A percentile compares a stretch with the other conserved stretches of the same genome.
Conservation (phyloP, 2,797 vertebrate species). For the Pteropus rufus region DNA sequence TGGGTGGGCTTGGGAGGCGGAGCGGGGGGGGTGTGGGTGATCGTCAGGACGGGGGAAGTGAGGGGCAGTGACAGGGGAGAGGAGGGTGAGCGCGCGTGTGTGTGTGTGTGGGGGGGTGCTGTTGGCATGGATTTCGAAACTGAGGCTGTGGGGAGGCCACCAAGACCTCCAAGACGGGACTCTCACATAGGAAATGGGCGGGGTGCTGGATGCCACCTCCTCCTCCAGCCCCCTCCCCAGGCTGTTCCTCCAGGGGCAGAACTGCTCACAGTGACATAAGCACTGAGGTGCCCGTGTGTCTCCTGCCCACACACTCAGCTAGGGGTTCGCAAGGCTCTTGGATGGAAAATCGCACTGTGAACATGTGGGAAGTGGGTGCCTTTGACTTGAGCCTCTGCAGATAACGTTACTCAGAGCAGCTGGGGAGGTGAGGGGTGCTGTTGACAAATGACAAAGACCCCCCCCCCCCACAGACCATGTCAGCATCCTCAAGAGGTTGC, state of each 20-base stretch:
- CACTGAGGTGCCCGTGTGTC: not conserved
- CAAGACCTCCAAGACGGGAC: not conserved
- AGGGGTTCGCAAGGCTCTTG: not conserved
- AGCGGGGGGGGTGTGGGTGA: no score
- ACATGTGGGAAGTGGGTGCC: not conserved
- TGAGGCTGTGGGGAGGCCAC: not conserved
- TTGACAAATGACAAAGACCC: not conserved
- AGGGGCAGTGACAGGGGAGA: not conserved
- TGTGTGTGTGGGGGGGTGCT: no score
- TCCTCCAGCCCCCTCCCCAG: not conserved
- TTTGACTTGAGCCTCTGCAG: not conserved
- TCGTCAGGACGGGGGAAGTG: rapidly evolving
- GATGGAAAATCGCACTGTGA: not conserved
- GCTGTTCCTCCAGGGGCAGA: not conserved
- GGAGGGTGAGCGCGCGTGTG: not conserved
- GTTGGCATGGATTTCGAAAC: not conserved
- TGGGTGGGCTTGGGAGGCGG: not conserved
- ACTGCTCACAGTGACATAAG: not conserved
- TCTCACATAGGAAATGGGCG: not conserved
- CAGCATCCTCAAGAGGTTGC: rapidly evolving
- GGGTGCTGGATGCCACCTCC: not conserved
- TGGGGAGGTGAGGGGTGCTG: not conserved
- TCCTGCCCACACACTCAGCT: not conserved
- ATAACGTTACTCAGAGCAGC: not conserved
- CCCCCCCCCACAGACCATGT: not conserved